These are phyloP conservation scores for Trypoxylon attenuatum DNA, from an alignment of 2,888 invertebrate species.

Conservation along the genomic window DNA sequence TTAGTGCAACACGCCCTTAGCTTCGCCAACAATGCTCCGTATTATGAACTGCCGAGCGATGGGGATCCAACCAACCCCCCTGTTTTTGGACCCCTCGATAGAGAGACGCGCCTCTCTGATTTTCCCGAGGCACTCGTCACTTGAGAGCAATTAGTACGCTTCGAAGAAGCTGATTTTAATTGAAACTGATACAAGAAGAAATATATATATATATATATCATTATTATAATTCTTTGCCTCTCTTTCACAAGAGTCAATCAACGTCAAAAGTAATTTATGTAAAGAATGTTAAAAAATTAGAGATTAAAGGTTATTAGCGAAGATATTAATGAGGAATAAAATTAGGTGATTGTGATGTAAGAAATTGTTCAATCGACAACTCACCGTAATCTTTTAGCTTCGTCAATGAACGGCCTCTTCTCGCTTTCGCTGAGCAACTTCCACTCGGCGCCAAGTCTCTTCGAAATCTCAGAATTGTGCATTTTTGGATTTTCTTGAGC, in stretches of 20 bases:
- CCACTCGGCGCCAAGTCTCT: constrained; percentile 91
- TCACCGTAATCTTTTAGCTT: constrained; percentile 90
- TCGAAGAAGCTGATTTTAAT: constrained; percentile 35
- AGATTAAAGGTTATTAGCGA: too few species aligned
- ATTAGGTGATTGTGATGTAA: not conserved
- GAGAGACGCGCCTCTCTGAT: constrained; percentile 56
- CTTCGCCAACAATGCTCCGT: constrained; percentile 66
- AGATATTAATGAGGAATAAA: not conserved
- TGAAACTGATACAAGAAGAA: too few species aligned
- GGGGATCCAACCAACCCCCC: constrained; percentile 13
- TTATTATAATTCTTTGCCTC: too few species aligned
- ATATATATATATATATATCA: too few species aligned
- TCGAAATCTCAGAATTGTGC: constrained; percentile 95
- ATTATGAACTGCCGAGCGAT: constrained; percentile 60
- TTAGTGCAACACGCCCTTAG: constrained; percentile 63
- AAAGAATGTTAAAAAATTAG: too few species aligned
- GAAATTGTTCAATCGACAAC: not conserved
- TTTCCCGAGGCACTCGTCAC: constrained; percentile 59
- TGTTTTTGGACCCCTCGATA: constrained; percentile 42
- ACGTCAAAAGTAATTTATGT: too few species aligned
- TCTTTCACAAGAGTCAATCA: too few species aligned
- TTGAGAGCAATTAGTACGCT: constrained; percentile 62
- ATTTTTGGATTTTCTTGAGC: constrained; percentile 95
- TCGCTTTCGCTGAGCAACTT: constrained; percentile 90
- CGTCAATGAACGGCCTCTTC: constrained; percentile 93